phyloP scores from a whole-genome alignment of 1,140 invertebrate species.

The Aporrectodea caliginosa region DNA sequence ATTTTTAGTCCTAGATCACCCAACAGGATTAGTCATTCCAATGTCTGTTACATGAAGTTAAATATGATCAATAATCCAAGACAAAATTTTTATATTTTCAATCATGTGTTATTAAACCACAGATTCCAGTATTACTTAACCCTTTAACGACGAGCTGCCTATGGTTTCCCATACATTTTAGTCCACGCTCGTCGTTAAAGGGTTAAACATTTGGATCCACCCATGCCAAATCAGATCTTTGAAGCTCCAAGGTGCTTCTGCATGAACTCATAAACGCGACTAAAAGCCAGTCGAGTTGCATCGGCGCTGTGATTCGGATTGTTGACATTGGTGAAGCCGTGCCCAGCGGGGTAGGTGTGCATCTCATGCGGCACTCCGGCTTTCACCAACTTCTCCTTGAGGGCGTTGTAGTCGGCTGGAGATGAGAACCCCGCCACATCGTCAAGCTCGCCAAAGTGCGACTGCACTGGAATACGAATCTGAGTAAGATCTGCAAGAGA shows the following conservation, averaged over 20 bases:
- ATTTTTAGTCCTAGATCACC: no score
- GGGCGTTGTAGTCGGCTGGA: slow-evolving; percentile 29
- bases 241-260: not conserved
- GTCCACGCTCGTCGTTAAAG: no score
- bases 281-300: not conserved
- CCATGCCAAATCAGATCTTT: not conserved
- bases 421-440: slow-evolving; percentile 35
- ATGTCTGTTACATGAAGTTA: no score
- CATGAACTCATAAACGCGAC: slow-evolving; percentile 1
- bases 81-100: no score
- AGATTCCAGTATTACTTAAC: no score
- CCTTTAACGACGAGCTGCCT: no score
- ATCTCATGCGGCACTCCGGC: slow-evolving; percentile 4
- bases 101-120: no score
- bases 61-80: no score
- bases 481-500: slow-evolving; percentile 41
- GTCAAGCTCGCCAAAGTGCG: slow-evolving; percentile 46
- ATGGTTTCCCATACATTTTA: no score
- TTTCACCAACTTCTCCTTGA: not conserved
- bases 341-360: not conserved
- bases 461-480: slow-evolving; percentile 45
- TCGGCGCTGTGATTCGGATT: slow-evolving; percentile 1
- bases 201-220: no score
- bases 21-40: no score
- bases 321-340: slow-evolving; percentile 9